A percentile compares a stretch with the other conserved stretches of the same genome.
These are phyloP conservation scores for Staurois parvus DNA, from an alignment of 2,797 vertebrate genomes.

Conservation along the genomic window DNA sequence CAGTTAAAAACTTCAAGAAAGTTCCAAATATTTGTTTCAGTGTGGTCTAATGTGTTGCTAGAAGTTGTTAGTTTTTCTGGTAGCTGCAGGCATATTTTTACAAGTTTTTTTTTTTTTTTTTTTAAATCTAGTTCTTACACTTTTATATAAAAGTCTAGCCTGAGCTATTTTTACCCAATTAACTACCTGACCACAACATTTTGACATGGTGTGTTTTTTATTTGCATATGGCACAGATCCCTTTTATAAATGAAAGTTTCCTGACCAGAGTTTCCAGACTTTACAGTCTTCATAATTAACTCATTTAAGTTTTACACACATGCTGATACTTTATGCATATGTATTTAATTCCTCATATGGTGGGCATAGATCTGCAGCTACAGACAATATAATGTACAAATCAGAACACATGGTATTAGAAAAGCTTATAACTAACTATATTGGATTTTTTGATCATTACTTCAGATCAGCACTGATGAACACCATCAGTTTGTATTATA, in stretches of 20 bases:
- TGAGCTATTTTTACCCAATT: slow-evolving; percentile 47
- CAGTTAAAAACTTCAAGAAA: neutral
- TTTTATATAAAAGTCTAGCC: slow-evolving; percentile 54
- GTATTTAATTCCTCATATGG: neutral
- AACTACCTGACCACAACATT: slow-evolving; percentile 59
- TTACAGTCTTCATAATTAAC: slow-evolving; percentile 42
- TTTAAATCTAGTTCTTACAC: slow-evolving; percentile 38
- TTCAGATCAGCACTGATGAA: no score
- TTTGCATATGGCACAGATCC: slow-evolving; percentile 31
- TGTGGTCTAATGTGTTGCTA: slow-evolving; percentile 48
- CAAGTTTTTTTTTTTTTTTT: neutral
- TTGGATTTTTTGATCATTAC: no score
- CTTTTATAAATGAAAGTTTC: slow-evolving; percentile 41
- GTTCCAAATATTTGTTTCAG: slow-evolving; percentile 46
- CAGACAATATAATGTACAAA: no score
- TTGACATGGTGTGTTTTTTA: slow-evolving; percentile 47
- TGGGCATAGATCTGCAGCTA: neutral
- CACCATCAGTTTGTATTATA: no score
- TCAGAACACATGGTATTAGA: no score
- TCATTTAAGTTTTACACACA: slow-evolving; percentile 3
- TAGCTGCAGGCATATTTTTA: slow-evolving; percentile 53
- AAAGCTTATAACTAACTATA: no score
- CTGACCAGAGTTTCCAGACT: slow-evolving; percentile 47
- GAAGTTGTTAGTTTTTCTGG: slow-evolving; percentile 41
- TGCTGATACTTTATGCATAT: neutral